These are phyloP conservation scores for Nanorana parkeri DNA, from an alignment of 2,113 vertebrate genomes.

Conservation along the genomic window DNA sequence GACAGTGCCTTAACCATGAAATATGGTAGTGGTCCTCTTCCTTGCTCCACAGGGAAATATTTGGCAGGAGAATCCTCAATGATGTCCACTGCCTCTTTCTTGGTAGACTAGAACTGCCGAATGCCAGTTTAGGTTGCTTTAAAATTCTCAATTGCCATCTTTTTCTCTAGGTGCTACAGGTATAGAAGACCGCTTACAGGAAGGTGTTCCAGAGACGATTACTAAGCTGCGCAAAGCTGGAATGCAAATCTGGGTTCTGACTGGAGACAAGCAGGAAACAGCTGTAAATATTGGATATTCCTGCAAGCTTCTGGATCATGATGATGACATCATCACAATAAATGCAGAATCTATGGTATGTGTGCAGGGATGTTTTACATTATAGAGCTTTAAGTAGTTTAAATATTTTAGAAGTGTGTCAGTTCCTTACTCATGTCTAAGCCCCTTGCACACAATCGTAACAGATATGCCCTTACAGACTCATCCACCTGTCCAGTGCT, in stretches of 20 bases:
- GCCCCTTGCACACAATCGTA: too few relatives aligned
- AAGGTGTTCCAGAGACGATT: constrained; percentile 94
- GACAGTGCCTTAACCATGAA: too few relatives aligned
- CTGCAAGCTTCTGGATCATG: constrained; percentile 91
- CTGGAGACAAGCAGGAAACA: constrained; percentile 97
- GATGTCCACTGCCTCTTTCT: background rate
- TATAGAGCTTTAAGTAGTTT: too few relatives aligned
- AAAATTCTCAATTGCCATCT: background rate
- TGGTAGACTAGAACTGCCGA: too few relatives aligned
- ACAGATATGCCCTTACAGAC: background rate
- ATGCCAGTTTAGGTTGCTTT: too few relatives aligned
- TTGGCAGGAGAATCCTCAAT: too few relatives aligned
- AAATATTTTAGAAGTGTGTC: too few relatives aligned
- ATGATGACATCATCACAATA: constrained; percentile 91
- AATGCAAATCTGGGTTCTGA: constrained; percentile 97
- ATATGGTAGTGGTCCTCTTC: too few relatives aligned
- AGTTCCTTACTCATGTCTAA: too few relatives aligned
- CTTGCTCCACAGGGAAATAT: too few relatives aligned
- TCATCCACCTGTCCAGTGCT: background rate
- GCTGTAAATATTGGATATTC: constrained; percentile 94
- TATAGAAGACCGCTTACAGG: constrained; percentile 94
- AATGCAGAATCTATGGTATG: constrained; percentile 91
- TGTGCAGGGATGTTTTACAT: too few relatives aligned
- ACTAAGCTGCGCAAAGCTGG: constrained; percentile 86
- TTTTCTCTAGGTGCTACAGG: constrained; percentile 86